phyloP scores from a whole-genome alignment of 2,888 invertebrate genomes.

The Plebejus melissa region DNA sequence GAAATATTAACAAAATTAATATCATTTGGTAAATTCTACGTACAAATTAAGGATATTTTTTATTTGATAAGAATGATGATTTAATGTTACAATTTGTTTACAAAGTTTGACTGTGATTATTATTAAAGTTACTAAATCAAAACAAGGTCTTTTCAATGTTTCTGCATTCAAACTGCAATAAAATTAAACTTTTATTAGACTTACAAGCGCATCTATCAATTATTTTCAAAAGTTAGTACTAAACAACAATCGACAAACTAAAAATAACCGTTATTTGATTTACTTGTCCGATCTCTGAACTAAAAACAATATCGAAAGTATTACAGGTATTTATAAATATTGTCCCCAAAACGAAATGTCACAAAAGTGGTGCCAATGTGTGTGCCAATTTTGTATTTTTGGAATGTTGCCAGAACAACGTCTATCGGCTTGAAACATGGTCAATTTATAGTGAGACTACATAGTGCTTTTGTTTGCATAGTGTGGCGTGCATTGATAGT shows the following conservation, averaged over 20 bases:
- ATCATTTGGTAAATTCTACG: neutral
- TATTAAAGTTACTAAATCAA: constrained; percentile 1
- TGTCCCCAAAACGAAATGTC: constrained; percentile 39
- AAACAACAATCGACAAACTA: too few species aligned
- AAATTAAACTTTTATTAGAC: too few species aligned
- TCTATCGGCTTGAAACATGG: constrained; percentile 19
- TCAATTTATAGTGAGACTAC: constrained; percentile 19
- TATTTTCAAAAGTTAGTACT: too few species aligned
- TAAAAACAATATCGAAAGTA: constrained; percentile 11
- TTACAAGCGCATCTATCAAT: too few species aligned
- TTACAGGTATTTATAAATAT: constrained; percentile 23
- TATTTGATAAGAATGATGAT: neutral
- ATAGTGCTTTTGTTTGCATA: constrained; percentile 20
- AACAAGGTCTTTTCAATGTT: neutral
- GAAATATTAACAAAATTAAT: neutral
- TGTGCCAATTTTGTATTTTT: constrained; percentile 38
- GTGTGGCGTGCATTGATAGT: constrained; percentile 20
- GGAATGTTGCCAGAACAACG: constrained; percentile 30
- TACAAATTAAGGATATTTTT: neutral
- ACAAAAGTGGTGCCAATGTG: constrained; percentile 41
- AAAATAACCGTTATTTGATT: too few species aligned
- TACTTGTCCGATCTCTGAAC: neutral
- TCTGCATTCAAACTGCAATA: neutral
- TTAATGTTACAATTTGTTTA: constrained; percentile 1
- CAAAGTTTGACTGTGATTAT: constrained; percentile 16